Conservation (phyloP, 1,140 invertebrate genomes). For the Antheraea pernyi region DNA sequence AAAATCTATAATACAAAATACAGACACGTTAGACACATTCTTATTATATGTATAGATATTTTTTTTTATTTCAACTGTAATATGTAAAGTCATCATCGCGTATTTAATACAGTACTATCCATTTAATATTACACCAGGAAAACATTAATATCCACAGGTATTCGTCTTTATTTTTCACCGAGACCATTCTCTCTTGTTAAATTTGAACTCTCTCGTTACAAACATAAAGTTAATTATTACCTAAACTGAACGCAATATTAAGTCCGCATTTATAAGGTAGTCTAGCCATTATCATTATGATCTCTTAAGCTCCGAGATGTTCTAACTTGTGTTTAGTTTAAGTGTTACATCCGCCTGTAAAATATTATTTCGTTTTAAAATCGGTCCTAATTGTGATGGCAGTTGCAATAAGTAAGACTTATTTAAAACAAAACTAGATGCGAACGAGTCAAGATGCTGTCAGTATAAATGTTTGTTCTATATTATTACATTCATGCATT, state of each 20-base stretch:
- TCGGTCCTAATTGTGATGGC: constrained; percentile 9
- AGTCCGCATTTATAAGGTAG: constrained; percentile 11
- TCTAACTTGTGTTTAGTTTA: constrained; percentile 33
- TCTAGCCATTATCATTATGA: constrained; percentile 46
- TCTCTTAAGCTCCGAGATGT: constrained; percentile 28
- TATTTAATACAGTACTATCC: neutral
- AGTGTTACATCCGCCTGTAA: constrained; percentile 42
- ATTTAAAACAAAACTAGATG: constrained; percentile 5
- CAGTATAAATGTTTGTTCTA: neutral
- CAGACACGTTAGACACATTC: too few relatives aligned
- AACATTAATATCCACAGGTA: neutral
- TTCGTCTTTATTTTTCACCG: neutral
- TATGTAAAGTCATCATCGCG: too few relatives aligned
- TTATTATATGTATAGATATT: too few relatives aligned
- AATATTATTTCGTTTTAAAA: constrained; percentile 15
- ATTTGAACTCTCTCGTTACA: neutral
- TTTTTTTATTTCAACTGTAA: too few relatives aligned
- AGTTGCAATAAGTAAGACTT: constrained; percentile 11
- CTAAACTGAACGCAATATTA: neutral
- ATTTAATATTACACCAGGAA: neutral
- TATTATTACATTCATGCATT: neutral
- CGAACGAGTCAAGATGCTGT: neutral
- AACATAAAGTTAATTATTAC: neutral
- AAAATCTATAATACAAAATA: too few relatives aligned
- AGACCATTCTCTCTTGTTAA: neutral